Evolutionary conservation across 1,140 invertebrate species (phyloP).

Genomic region (Calycopis cecrops): DNA sequence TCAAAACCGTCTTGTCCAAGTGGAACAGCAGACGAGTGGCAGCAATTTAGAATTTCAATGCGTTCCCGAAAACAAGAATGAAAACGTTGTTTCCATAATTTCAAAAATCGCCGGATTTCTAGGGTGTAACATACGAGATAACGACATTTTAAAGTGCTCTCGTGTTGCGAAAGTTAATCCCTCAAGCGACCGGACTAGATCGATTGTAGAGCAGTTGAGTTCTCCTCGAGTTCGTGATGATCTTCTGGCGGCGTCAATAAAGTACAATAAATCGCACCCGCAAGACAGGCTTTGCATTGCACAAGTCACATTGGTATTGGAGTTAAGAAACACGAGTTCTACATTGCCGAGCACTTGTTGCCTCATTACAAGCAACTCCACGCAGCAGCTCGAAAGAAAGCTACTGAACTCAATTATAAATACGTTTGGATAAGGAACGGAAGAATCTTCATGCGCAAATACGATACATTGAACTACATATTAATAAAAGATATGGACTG

Average conservation of each 20-base stretch:
- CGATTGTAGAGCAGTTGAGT: constrained; percentile 9
- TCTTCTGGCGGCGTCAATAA: constrained; percentile 12
- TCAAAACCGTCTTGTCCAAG: neutral
- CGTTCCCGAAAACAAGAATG: neutral
- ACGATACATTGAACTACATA: too few relatives aligned
- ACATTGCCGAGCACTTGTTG: too few relatives aligned
- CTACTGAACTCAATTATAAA: too few relatives aligned
- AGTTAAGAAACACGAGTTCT: neutral
- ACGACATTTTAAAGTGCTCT: constrained; percentile 11
- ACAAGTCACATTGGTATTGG: too few relatives aligned
- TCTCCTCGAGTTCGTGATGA: constrained; percentile 11
- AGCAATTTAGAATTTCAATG: constrained; percentile 1
- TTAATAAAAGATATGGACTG: too few relatives aligned
- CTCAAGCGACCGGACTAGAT: constrained; percentile 3
- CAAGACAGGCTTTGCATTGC: constrained; percentile 12
- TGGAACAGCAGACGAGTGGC: neutral
- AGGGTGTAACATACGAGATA: constrained; percentile 1
- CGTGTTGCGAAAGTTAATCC: constrained; percentile 19
- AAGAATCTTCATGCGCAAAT: too few relatives aligned
- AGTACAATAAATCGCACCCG: constrained; percentile 13
- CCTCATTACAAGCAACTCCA: too few relatives aligned
- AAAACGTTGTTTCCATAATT: neutral
- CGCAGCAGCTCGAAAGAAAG: too few relatives aligned
- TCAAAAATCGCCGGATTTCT: neutral
- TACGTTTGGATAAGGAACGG: too few relatives aligned